Conservation (phyloP, 2,113 vertebrate genomes). For the Ascaphus truei region DNA sequence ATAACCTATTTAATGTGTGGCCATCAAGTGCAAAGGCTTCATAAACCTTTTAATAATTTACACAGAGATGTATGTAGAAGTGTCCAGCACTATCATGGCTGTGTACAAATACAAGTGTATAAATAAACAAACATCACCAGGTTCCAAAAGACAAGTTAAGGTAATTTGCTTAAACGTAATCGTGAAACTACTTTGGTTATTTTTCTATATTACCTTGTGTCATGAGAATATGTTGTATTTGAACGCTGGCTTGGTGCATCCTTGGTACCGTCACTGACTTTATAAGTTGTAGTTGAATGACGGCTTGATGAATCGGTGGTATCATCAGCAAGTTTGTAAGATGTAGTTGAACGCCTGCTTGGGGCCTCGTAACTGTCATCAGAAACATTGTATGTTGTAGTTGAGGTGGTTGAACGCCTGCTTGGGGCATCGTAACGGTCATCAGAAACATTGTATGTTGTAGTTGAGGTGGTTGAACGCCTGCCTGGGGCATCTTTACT, state of each 20-base stretch:
- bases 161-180: too few species aligned
- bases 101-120: too few species aligned
- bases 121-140: too few species aligned
- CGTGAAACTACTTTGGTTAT: too few species aligned
- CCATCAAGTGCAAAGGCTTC: too few species aligned
- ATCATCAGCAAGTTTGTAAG: background rate
- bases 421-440: background rate
- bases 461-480: background rate
- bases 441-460: background rate
- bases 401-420: background rate
- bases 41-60: too few species aligned
- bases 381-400: background rate
- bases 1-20: too few species aligned
- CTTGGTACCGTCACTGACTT: background rate
- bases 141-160: too few species aligned
- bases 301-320: background rate
- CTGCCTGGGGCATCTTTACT: background rate
- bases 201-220: slow-evolving; percentile 12
- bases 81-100: too few species aligned
- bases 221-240: slow-evolving; percentile 18
- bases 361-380: background rate
- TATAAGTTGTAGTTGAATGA: background rate
- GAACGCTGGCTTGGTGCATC: slow-evolving; percentile 10
- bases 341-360: background rate
- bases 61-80: too few species aligned